Evolutionary conservation across 2,113 vertebrate species (phyloP).

Genomic region (cattle (Bos taurus)): DNA sequence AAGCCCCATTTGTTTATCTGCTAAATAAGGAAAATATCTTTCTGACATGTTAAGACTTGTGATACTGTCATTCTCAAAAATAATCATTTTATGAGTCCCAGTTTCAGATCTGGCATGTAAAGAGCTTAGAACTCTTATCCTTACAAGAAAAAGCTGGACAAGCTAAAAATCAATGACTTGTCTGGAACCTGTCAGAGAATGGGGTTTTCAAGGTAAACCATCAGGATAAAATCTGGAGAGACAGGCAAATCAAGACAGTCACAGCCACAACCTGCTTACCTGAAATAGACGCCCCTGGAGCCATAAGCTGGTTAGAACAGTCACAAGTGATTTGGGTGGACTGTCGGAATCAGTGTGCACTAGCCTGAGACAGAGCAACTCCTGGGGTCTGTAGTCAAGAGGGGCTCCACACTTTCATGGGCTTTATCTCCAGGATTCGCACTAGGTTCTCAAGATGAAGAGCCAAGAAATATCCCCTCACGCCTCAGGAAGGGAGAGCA

Average conservation of each 20-base stretch:
- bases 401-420: neutral
- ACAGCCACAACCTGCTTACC: neutral
- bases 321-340: neutral
- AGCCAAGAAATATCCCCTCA: neutral
- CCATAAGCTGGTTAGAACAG: neutral
- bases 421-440: neutral
- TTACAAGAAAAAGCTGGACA: neutral
- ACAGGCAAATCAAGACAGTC: neutral
- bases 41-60: neutral
- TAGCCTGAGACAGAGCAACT: neutral
- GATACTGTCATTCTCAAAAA: neutral
- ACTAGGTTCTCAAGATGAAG: neutral
- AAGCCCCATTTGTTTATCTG: neutral
- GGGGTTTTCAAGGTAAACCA: neutral
- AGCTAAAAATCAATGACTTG: neutral
- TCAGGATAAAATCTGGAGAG: neutral
- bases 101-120: neutral
- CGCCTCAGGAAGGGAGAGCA: neutral
- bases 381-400: neutral
- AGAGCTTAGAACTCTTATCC: neutral
- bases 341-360: neutral
- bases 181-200: neutral
- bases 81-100: neutral
- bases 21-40: conserved; percentile 11
- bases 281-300: neutral